Evolutionary conservation across 2,888 invertebrate genomes (phyloP), one percentile per base, ranked within the genome.

Genomic region (Drosophila pseudotakahashii): DNA sequence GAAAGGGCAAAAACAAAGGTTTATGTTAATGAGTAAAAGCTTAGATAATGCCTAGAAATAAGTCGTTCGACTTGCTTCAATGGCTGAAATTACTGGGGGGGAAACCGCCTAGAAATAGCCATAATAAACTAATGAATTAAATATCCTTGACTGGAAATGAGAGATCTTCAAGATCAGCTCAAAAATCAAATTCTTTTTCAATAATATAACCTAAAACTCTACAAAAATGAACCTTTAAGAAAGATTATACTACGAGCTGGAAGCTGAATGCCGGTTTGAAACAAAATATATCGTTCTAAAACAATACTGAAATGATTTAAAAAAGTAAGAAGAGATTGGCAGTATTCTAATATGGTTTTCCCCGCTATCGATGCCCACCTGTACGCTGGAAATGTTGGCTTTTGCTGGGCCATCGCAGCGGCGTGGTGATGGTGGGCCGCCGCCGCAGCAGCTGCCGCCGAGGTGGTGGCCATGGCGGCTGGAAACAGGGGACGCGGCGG

Each of bases 321-420:
- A 19, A 19, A 3, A 19, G 19, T 2, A 19, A 19, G 19, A 3
- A 19, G 3, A 0, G 3, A 26, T 26, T 26, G 13, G 23, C 26
- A 26, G 5, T 2, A 30, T 30, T 32, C 30, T 10, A 1, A 37
- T 16, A 13, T 55, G 59, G 14, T 41, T 23, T 62, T 45, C 6
- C 47, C 61, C 39, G n/a, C 26, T 34, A 53, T 16, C 14, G 41
- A 30, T 50, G 10, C 69, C 90, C 92, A 95, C 95, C 95, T 94
- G 90, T 96, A 96, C 32, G 96, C 96, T 77, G 96, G 96, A 93
- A 96, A 96, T 84, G 96, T 95, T 77, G 96, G 96, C 92, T 96
- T 96, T 76, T 92, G 94, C 91, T 94, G 94, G 78, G 90, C 93
- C 82, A 90, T 93, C 23, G 93, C 84, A 16, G 87, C 89, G 10